Percentiles rank a stretch among this genome's conserved stretches.
Evolutionary conservation across 2,888 invertebrate species (phyloP).

Genomic region (Limenitis camilla): DNA sequence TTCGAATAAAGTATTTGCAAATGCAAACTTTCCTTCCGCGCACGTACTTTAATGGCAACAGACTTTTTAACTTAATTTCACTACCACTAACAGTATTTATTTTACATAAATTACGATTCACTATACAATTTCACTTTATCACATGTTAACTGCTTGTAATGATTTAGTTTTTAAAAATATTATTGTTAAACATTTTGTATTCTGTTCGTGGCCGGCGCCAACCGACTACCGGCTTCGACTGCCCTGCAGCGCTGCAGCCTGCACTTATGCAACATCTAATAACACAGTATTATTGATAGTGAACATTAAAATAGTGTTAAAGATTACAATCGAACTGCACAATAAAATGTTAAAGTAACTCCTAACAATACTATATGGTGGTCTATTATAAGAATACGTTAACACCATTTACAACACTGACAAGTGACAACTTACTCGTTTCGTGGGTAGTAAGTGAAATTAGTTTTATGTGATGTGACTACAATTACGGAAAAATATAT

Average conservation of each 20-base stretch:
- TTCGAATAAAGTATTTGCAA: constrained; percentile 34
- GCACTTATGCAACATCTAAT: constrained; percentile 55
- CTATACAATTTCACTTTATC: background rate
- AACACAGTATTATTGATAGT: constrained; percentile 49
- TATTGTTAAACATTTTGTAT: constrained; percentile 1
- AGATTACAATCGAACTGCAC: constrained; percentile 23
- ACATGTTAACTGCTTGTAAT: background rate
- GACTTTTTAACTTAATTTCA: constrained; percentile 9
- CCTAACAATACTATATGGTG: no score
- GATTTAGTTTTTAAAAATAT: constrained; percentile 1
- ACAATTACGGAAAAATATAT: no score
- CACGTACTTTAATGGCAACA: constrained; percentile 1
- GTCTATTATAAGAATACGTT: no score
- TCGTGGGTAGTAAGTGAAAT: no score
- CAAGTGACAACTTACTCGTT: no score
- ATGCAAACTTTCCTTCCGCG: constrained; percentile 41
- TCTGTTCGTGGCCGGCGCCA: constrained; percentile 37
- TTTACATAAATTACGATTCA: background rate
- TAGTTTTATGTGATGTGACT: no score
- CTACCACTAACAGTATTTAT: background rate
- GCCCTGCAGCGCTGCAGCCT: constrained; percentile 36
- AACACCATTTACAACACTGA: no score
- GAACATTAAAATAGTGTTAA: constrained; percentile 32
- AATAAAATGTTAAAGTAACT: background rate
- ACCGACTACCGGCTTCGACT: constrained; percentile 41